Percentiles rank a stretch among this genome's conserved stretches.
Evolutionary conservation across 2,888 invertebrate genomes (phyloP).

Genomic region (Melinopterus prodromus): DNA sequence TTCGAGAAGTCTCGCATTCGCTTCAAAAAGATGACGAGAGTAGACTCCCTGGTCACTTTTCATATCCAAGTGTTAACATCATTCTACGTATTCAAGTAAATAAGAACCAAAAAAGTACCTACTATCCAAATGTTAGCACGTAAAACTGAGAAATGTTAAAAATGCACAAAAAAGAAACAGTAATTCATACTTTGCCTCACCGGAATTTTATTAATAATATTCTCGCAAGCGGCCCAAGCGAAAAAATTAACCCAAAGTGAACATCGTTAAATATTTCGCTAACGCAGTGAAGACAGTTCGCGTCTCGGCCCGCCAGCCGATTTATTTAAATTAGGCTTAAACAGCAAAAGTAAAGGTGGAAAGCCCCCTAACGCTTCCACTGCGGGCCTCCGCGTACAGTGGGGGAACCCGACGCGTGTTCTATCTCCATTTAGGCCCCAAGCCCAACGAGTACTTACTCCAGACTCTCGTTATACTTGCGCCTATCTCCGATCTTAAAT

Average conservation of each 20-base stretch:
- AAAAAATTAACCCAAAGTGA: background rate
- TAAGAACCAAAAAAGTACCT: no score
- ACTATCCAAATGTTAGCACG: background rate
- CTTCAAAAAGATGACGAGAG: no score
- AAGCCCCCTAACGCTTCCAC: constrained; percentile 6
- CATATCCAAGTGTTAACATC: background rate
- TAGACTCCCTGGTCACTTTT: no score
- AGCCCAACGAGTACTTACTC: constrained; percentile 8
- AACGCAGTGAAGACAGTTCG: constrained; percentile 14
- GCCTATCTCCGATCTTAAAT: constrained; percentile 22
- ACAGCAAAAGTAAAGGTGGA: constrained; percentile 18
- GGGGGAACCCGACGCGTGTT: constrained; percentile 10
- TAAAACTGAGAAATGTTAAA: background rate
- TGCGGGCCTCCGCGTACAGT: background rate
- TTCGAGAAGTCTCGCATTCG: no score
- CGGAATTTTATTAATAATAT: background rate
- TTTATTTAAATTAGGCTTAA: constrained; percentile 22
- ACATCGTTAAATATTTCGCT: background rate
- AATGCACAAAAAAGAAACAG: background rate
- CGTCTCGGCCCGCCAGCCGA: constrained; percentile 4
- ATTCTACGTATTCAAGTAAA: constrained; percentile 7
- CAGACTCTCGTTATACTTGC: constrained; percentile 18
- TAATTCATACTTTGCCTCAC: background rate
- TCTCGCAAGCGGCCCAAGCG: background rate
- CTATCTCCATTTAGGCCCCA: constrained; percentile 17